A percentile compares a stretch with the other conserved stretches of the same genome.
phyloP scores from a whole-genome alignment of 2,797 vertebrate species.

The Microcaecilia unicolor region DNA sequence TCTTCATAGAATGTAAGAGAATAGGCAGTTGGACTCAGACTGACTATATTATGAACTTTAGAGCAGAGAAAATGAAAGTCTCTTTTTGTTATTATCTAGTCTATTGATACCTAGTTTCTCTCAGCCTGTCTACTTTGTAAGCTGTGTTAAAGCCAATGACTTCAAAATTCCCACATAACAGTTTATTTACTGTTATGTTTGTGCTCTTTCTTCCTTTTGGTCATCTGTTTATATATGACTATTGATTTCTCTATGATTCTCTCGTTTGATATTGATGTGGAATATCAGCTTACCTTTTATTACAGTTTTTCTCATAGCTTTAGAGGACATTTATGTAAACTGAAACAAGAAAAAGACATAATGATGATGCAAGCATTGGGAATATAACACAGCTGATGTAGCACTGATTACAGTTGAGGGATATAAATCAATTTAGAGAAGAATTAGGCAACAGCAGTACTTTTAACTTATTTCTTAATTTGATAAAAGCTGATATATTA shows the following conservation, averaged over 20 bases:
- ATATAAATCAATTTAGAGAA: slow-evolving; percentile 6
- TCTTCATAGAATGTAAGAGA: too few species aligned
- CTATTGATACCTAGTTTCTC: too few species aligned
- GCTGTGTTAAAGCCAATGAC: neutral
- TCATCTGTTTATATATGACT: slow-evolving; percentile 21
- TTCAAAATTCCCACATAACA: slow-evolving; percentile 15
- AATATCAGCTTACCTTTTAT: slow-evolving; percentile 16
- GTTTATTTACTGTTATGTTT: slow-evolving; percentile 24
- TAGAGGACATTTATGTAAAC: slow-evolving; percentile 10
- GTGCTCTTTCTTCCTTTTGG: slow-evolving; percentile 21
- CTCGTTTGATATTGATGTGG: neutral
- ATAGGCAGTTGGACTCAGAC: too few species aligned
- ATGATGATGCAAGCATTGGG: slow-evolving; percentile 7
- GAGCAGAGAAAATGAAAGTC: too few species aligned
- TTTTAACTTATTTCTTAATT: neutral
- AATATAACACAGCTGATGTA: slow-evolving; percentile 16
- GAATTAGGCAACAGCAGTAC: neutral
- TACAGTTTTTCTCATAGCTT: neutral
- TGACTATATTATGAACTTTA: too few species aligned
- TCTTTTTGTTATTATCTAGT: too few species aligned
- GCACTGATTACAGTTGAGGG: neutral
- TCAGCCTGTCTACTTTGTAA: neutral
- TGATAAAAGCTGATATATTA: neutral
- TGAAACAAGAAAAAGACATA: slow-evolving; percentile 10
- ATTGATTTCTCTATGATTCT: slow-evolving; percentile 15